These are phyloP conservation scores for Drosophila meridionalis DNA, from an alignment of 2,888 invertebrate species.

Conservation along the genomic window DNA sequence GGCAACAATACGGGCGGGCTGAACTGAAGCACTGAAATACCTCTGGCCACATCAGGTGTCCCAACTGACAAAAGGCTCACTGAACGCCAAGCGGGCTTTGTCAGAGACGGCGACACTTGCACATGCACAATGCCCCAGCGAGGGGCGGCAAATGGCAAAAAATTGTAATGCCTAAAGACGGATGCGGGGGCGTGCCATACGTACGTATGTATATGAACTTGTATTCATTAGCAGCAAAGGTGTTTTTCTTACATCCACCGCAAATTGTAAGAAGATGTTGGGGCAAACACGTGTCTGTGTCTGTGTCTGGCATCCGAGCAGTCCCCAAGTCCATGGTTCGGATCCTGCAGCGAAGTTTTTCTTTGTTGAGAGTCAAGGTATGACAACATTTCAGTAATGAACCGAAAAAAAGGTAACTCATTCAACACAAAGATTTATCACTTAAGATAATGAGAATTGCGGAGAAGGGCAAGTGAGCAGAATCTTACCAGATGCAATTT, in stretches of 20 bases:
- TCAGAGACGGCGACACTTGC: not conserved
- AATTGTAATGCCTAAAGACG: not conserved
- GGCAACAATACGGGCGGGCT: too few species aligned
- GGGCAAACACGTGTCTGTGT: not conserved
- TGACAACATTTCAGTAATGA: constrained; percentile 6
- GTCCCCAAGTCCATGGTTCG: not conserved
- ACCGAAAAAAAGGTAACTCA: too few species aligned
- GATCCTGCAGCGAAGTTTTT: not conserved
- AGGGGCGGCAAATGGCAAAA: not conserved
- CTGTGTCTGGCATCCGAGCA: not conserved
- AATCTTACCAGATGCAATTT: not conserved
- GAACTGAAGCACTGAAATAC: not conserved
- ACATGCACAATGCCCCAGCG: not conserved
- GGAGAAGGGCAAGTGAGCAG: not conserved
- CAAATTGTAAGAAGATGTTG: not conserved
- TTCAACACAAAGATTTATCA: not conserved
- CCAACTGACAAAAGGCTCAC: constrained; percentile 9
- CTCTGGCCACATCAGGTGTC: constrained; percentile 6
- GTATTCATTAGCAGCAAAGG: constrained; percentile 6
- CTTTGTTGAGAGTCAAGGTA: not conserved
- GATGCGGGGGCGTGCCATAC: not conserved
- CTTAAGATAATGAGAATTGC: not conserved
- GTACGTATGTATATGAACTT: not conserved
- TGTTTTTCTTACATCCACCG: not conserved
- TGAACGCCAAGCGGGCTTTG: constrained; percentile 4